phyloP scores from a whole-genome alignment of 1,140 invertebrate species.

The Caligus rogercresseyi region DNA sequence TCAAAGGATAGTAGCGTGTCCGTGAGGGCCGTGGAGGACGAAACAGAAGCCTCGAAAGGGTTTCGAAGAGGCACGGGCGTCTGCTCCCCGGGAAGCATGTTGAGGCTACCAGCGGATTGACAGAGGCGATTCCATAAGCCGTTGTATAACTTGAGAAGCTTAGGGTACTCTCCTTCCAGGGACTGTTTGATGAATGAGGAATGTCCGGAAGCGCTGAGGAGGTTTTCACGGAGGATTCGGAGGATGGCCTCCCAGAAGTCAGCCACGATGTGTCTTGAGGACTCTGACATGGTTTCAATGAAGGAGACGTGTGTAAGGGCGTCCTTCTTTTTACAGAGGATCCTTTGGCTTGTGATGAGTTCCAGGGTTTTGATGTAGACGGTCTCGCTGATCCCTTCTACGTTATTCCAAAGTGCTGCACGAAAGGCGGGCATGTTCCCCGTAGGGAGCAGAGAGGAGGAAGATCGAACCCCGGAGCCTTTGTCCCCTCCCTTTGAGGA shows the following conservation, averaged over 20 bases:
- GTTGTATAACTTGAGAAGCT: conserved; percentile 48
- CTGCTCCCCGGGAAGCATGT: not conserved
- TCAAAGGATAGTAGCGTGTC: conserved; percentile 48
- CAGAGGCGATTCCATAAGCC: conserved; percentile 35
- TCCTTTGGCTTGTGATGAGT: conserved; percentile 30
- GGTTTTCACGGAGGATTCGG: conserved; percentile 33
- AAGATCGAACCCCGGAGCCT: conserved; percentile 40
- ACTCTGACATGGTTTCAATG: conserved; percentile 32
- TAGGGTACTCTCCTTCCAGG: conserved; percentile 72
- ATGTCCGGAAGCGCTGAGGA: conserved; percentile 35
- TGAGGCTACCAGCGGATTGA: not conserved
- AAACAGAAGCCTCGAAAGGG: conserved; percentile 25
- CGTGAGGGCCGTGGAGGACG: conserved; percentile 31
- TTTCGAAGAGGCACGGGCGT: not conserved
- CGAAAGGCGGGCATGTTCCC: conserved; percentile 49
- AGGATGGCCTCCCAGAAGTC: conserved; percentile 39
- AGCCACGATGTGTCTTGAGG: conserved; percentile 30
- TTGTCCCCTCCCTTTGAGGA: not conserved
- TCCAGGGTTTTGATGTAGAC: conserved; percentile 9
- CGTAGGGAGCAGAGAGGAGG: conserved; percentile 42
- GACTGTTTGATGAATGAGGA: conserved; percentile 60
- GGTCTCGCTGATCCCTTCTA: conserved; percentile 55
- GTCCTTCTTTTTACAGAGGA: conserved; percentile 37
- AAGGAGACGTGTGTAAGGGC: conserved; percentile 35
- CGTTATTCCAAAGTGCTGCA: conserved; percentile 52